Evolutionary conservation across 2,797 vertebrate species (phyloP).

Genomic region (Lithobates sylvaticus): DNA sequence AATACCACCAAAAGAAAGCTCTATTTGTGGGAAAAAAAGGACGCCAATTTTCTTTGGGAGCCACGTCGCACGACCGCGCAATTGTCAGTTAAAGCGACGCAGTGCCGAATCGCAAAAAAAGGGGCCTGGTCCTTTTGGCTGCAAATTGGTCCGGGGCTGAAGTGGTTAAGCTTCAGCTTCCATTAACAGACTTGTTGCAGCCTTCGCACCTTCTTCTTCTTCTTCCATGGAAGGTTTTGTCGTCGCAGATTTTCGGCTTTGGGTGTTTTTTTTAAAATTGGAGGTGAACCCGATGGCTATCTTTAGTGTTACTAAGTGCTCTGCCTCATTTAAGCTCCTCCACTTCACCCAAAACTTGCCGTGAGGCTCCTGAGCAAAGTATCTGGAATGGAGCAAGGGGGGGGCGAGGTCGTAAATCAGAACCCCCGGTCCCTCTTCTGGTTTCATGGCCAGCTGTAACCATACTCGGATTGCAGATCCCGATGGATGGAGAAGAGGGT

Average conservation of each 20-base stretch:
- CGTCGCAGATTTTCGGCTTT: not conserved
- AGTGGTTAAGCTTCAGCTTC: too few relatives aligned
- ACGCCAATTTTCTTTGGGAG: too few relatives aligned
- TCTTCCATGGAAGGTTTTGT: not conserved
- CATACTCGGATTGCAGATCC: not conserved
- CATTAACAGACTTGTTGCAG: too few relatives aligned
- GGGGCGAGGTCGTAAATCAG: conserved; percentile 6
- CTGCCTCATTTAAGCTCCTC: not conserved
- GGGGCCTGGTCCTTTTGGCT: too few relatives aligned
- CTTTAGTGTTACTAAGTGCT: not conserved
- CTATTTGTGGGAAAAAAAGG: too few relatives aligned
- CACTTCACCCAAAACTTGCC: conserved; percentile 1
- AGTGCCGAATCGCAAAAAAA: too few relatives aligned
- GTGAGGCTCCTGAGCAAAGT: not conserved
- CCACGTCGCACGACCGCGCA: too few relatives aligned
- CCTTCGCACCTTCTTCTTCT: too few relatives aligned
- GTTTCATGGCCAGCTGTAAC: not conserved
- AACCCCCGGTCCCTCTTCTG: not conserved
- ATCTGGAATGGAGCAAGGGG: not conserved
- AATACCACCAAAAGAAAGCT: too few relatives aligned
- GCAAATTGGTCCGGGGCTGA: too few relatives aligned
- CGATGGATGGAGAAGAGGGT: not conserved
- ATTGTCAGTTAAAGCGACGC: too few relatives aligned
- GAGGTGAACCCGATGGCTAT: not conserved
- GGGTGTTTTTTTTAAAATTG: not conserved